These are phyloP conservation scores for Oryzias celebensis DNA, from an alignment of 2,113 vertebrate species.

Conservation along the genomic window DNA sequence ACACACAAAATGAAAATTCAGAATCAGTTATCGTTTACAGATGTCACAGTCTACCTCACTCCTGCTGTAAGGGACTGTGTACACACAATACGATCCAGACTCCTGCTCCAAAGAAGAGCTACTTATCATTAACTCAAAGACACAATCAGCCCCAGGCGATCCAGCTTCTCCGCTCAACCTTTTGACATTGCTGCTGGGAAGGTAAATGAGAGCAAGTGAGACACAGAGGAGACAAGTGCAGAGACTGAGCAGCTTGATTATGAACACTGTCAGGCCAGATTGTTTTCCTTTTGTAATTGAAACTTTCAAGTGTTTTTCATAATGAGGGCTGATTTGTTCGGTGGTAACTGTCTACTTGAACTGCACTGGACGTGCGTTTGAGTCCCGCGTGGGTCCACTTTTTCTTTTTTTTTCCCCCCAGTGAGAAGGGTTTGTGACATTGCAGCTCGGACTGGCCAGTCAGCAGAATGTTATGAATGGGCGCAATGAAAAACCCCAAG, in stretches of 20 bases:
- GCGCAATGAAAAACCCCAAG: slow-evolving; percentile 73
- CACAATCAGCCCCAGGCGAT: slow-evolving; percentile 67
- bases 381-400: slow-evolving; percentile 71
- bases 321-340: slow-evolving; percentile 10
- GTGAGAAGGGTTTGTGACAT: slow-evolving; percentile 61
- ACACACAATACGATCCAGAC: slow-evolving; percentile 34
- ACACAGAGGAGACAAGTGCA: slow-evolving; percentile 19
- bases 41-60: slow-evolving; percentile 7
- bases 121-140: slow-evolving; percentile 77
- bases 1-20: too few species aligned
- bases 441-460: slow-evolving; percentile 68
- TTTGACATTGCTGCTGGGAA: slow-evolving; percentile 74
- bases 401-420: slow-evolving; percentile 44
- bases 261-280: slow-evolving; percentile 23
- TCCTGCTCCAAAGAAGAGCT: slow-evolving; percentile 57
- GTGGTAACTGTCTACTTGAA: slow-evolving; percentile 17
- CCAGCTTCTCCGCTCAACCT: slow-evolving; percentile 66
- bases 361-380: slow-evolving; percentile 24
- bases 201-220: slow-evolving; percentile 67
- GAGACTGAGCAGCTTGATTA: slow-evolving; percentile 44
- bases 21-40: too few species aligned
- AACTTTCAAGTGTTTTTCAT: too few species aligned
- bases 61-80: slow-evolving; percentile 19
- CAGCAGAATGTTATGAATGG: slow-evolving; percentile 79
- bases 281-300: neutral